A percentile compares a stretch with the other conserved stretches of the same genome.
Conservation (phyloP, 2,797 vertebrate genomes). For the Artibeus jamaicensis region DNA sequence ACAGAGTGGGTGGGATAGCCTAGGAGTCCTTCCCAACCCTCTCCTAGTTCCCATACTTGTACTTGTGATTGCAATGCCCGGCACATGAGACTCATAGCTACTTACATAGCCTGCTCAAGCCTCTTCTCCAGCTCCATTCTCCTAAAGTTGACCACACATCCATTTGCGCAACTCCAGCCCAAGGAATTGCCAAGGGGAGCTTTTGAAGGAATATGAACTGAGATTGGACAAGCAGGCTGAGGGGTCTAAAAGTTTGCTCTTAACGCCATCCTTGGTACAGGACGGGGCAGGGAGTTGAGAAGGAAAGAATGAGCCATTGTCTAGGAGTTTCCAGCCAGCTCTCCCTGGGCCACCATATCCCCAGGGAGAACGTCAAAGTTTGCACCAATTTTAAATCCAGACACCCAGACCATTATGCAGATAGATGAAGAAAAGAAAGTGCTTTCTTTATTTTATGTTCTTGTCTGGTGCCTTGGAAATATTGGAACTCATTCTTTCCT, state of each 20-base stretch:
- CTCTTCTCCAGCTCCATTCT: neutral
- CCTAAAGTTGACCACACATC: neutral
- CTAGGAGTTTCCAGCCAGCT: neutral
- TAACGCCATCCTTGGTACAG: neutral
- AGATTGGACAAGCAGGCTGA: neutral
- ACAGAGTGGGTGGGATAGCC: rapidly evolving
- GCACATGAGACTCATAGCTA: neutral
- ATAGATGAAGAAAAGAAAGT: neutral
- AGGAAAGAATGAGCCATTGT: neutral
- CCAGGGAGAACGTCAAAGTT: neutral
- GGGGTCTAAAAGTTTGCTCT: no score
- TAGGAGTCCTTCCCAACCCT: neutral
- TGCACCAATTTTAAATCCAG: neutral
- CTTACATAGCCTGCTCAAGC: neutral
- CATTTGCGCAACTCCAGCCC: rapidly evolving
- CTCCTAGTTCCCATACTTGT: rapidly evolving
- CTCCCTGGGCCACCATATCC: rapidly evolving
- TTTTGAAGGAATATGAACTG: neutral
- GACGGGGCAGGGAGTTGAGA: neutral
- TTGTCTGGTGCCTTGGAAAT: neutral
- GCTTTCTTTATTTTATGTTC: neutral
- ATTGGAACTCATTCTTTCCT: neutral
- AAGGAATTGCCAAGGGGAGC: neutral
- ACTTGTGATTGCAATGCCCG: neutral
- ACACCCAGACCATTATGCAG: neutral